A percentile compares a stretch with the other conserved stretches of the same genome.
phyloP scores from a whole-genome alignment of 1,140 invertebrate species.

The Polyergus mexicanus region DNA sequence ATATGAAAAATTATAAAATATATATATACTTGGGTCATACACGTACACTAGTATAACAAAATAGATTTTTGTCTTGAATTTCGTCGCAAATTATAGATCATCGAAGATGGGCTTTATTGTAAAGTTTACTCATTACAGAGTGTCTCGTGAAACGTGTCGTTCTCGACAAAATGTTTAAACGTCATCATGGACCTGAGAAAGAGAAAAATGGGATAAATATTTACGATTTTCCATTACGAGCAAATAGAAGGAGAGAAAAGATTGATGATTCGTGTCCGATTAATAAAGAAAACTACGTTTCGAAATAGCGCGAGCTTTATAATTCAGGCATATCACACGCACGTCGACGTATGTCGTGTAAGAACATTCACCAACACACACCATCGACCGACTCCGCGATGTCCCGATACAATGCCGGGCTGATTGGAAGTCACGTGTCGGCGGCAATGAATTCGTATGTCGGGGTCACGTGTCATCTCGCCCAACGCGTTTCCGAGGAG shows the following conservation, averaged over 20 bases:
- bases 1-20: no score
- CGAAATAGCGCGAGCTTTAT: not conserved
- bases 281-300: conserved; percentile 14
- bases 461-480: conserved; percentile 78
- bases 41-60: no score
- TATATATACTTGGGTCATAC: no score
- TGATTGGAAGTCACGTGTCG: conserved; percentile 81
- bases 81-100: no score
- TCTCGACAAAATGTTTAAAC: not conserved
- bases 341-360: conserved; percentile 1
- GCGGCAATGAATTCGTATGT: conserved; percentile 77
- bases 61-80: no score
- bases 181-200: not conserved
- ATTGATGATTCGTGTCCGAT: not conserved
- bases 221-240: not conserved
- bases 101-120: no score
- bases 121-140: conserved; percentile 11
- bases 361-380: conserved; percentile 47
- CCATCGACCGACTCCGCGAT: conserved; percentile 31
- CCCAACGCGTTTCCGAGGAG: conserved; percentile 70
- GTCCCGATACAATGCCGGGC: conserved; percentile 69
- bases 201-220: not conserved
- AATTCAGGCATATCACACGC: conserved; percentile 10
- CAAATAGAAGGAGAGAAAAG: not conserved
- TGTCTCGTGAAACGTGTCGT: not conserved